phyloP scores from a whole-genome alignment of 2,797 vertebrate genomes.

The Enoplosus armatus region DNA sequence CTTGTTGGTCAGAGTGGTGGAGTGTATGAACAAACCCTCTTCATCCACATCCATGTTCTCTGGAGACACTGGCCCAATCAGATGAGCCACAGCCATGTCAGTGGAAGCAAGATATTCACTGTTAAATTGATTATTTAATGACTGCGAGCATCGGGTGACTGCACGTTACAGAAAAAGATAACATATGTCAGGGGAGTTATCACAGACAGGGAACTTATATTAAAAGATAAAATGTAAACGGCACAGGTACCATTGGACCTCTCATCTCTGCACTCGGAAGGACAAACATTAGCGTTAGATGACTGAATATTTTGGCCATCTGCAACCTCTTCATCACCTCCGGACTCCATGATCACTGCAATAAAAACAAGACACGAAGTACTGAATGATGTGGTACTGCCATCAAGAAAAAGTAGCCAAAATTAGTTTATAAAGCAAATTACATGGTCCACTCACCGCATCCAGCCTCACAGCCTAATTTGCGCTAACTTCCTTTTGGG shows the following conservation, averaged over 20 bases:
- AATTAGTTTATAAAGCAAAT: constrained; percentile 19
- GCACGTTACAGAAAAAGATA: neutral
- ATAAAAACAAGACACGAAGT: constrained; percentile 6
- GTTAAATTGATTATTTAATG: neutral
- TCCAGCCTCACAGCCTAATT: constrained; percentile 46
- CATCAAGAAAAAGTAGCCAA: neutral
- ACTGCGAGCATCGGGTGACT: neutral
- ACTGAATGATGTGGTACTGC: neutral
- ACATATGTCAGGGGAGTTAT: neutral
- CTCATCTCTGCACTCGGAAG: constrained; percentile 52
- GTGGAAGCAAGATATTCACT: neutral
- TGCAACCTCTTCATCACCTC: constrained; percentile 62
- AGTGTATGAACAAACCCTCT: constrained; percentile 86
- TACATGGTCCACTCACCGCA: constrained; percentile 55
- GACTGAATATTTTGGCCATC: constrained; percentile 49
- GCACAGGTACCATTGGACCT: constrained; percentile 54
- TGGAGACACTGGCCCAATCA: constrained; percentile 38
- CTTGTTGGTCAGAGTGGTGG: constrained; percentile 95
- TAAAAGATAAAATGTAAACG: neutral
- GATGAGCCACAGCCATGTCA: constrained; percentile 23
- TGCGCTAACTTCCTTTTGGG: constrained; percentile 76
- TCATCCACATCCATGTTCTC: constrained; percentile 77
- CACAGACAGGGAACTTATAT: neutral
- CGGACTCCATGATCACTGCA: constrained; percentile 74
- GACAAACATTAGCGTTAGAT: constrained; percentile 17